Evolutionary conservation across 2,113 vertebrate genomes (phyloP), one percentile per base, ranked within the genome.

Genomic region (Labeo rohita): DNA sequence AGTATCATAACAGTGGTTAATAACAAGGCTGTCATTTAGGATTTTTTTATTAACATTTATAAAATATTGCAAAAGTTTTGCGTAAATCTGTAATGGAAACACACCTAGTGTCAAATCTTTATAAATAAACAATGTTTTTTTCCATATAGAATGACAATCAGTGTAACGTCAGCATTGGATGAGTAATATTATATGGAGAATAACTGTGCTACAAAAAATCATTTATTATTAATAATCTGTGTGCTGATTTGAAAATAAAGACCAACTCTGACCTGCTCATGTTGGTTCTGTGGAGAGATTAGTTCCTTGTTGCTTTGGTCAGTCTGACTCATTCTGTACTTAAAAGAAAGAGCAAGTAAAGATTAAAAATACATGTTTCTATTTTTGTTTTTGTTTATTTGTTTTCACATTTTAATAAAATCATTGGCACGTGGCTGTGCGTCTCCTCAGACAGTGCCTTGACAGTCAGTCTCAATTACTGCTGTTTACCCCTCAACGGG

Each of bases 361-460:
- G 3, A 6, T 2, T 50, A 6, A 50, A 70, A 49, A 18, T 34
- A 39, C 63, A 47, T 5, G 11, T 79, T 13, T n/a, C 1, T 56
- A 13, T 61, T n/a, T n/a, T n/a, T 61, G 18, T 23, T 79, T 61
- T 59, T 86, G 86, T 80, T 74, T 77, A 39, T 87, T 88, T 90
- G 84, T 88, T 83, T 91, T 90, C 90, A 56, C 7, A 52, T 77
- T 70, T 18, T 3, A 70, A 70, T 50, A 9, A 16, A 77, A 54
- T 34, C 23, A 28, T 8, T 50, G 2, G 52, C 75, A 78, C 75
- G 7, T 84, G 45, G 52, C 47, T 23, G 3, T 43, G 18, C 47
- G 12, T 83, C 12, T 56, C 9, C 16, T 77, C 6, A 36, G 3
- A 54, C 50, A 36, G 50, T 39, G n/a, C n/a, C 54, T 23, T 23